Percentiles rank a stretch among this genome's conserved stretches.
Evolutionary conservation across 2,797 vertebrate genomes (phyloP).

Genomic region (Bufotes viridis): DNA sequence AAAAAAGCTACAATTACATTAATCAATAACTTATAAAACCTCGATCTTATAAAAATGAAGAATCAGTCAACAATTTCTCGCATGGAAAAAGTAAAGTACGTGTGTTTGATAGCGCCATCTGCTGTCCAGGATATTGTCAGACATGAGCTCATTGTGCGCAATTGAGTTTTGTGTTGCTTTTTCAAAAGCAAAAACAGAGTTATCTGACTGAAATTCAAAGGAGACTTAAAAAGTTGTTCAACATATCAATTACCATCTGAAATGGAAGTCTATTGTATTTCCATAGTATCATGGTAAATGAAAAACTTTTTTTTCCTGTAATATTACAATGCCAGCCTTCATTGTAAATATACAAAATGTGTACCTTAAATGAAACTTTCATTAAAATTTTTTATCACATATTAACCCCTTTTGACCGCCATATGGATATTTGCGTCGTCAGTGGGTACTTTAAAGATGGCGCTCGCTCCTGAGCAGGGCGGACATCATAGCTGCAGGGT

Average conservation of each 20-base stretch:
- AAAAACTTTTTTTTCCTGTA: no score
- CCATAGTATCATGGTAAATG: background rate
- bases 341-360: no score
- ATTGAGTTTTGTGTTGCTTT: background rate
- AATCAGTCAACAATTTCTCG: background rate
- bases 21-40: background rate
- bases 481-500: no score
- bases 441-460: no score
- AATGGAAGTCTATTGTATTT: background rate
- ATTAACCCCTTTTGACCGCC: no score
- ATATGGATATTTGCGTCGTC: no score
- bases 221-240: background rate
- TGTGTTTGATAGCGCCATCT: conserved; percentile 24
- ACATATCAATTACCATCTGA: background rate
- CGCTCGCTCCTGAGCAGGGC: no score
- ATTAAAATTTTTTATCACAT: no score
- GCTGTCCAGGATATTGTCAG: background rate
- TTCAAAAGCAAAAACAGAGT: background rate
- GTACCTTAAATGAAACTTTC: no score
- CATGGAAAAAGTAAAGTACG: background rate
- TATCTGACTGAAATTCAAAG: background rate
- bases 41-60: background rate
- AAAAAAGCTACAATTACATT: background rate
- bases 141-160: background rate
- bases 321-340: no score